phyloP scores from a whole-genome alignment of 2,888 invertebrate genomes.

The Ophion slaviceki region DNA sequence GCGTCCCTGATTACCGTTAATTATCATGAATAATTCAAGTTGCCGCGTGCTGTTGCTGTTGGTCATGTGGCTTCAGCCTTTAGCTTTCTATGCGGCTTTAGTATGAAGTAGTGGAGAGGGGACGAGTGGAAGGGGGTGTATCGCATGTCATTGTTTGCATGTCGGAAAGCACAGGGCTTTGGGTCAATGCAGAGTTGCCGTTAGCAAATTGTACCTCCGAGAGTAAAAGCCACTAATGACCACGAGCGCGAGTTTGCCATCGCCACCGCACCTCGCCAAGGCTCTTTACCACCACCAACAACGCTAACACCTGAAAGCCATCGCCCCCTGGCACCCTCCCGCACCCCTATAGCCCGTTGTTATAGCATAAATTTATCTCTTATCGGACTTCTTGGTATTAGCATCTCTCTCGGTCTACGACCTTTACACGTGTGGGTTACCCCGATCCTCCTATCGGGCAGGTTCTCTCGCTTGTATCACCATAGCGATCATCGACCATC shows the following conservation, averaged over 20 bases:
- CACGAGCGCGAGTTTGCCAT: constrained; percentile 61
- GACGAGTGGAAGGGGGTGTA: constrained; percentile 38
- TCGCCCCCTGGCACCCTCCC: constrained; percentile 2
- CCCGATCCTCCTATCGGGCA: not conserved
- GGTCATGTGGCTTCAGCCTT: constrained; percentile 61
- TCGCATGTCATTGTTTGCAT: constrained; percentile 68
- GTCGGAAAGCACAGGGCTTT: constrained; percentile 67
- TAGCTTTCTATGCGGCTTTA: constrained; percentile 62
- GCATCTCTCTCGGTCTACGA: constrained; percentile 8
- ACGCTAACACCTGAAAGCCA: constrained; percentile 50
- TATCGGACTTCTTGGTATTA: constrained; percentile 63
- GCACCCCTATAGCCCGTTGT: constrained; percentile 19
- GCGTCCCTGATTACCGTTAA: constrained; percentile 67
- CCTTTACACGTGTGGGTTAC: constrained; percentile 12
- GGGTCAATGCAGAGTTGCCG: constrained; percentile 67
- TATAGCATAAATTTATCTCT: constrained; percentile 62
- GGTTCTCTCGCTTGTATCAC: constrained; percentile 41
- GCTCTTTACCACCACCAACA: constrained; percentile 51
- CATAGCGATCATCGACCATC: constrained; percentile 50
- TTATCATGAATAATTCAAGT: constrained; percentile 68
- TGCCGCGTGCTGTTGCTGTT: constrained; percentile 62
- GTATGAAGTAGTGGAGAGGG: constrained; percentile 18
- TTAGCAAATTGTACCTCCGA: constrained; percentile 68
- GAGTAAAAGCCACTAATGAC: constrained; percentile 68
- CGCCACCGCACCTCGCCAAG: constrained; percentile 49